Base-by-base conservation (phyloP, 2,113 vertebrate genomes). In the Dolichotis patagonum region DNA sequence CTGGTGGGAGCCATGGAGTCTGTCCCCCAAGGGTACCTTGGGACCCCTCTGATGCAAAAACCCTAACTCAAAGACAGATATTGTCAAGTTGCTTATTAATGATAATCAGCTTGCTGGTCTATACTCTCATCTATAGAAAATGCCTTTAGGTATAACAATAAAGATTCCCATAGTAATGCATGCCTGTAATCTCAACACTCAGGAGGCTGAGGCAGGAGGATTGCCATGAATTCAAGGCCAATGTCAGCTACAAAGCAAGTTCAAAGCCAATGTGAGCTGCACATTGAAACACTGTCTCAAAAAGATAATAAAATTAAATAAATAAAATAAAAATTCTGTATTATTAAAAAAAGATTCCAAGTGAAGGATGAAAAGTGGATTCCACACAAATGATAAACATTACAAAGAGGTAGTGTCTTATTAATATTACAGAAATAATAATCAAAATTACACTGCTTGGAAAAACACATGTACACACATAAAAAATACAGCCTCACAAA, bases 271-370 rank as follows among this genome's bases (percentile, higher is more conserved):
- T 14, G 14, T 35, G 65, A 35, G 19, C 14, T 67, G 65, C 65
- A 67, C 35, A n/a, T 13, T 3, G 14, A 67, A 35, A n/a, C 65
- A 35, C 32, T 67, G 60, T 24, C 35, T 67, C 5, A n/a, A 67
- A 67, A 67, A 67, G 63, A 11, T 14, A 35, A 67, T n/a, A 67
- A 67, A 56, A 67, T 67, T 35, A n/a, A 67, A 35, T 56, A 56
- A 56, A 67, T 67, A 67, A 35, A 32, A 30, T n/a, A n/a, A 67
- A 35, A 35, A 67, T 67, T 67, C 65, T 35, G 65, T 67, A 32
- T 67, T 67, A 65, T 28, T 28, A 78, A 92, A 92, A 32, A 91
- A 24, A 49, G 13, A 73, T 88, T 94, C 83, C 88, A 88, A 91
- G 28, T 83, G 78, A 82, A 88, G 87, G 24, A 54, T 88, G 26